phyloP scores from a whole-genome alignment of 2,113 vertebrate species.

The Madoqua kirkii region DNA sequence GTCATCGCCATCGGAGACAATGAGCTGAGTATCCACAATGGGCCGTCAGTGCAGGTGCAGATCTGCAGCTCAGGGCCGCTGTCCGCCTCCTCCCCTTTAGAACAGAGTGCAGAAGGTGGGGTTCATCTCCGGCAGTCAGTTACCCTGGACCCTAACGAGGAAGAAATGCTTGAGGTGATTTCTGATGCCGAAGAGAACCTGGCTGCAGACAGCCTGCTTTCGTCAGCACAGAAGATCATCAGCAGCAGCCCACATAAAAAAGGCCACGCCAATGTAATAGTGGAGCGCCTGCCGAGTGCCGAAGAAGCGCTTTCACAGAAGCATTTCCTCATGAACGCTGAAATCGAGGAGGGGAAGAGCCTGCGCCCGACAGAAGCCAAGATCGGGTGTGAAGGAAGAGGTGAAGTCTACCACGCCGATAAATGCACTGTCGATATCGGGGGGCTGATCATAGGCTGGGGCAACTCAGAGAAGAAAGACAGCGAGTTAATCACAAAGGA shows the following conservation, averaged over 20 bases:
- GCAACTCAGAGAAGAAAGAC: conserved; percentile 76
- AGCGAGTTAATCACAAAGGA: conserved; percentile 71
- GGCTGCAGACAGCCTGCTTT: conserved; percentile 89
- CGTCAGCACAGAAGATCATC: conserved; percentile 97
- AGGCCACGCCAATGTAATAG: conserved; percentile 97
- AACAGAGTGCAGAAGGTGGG: conserved; percentile 55
- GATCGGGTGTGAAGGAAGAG: conserved; percentile 61
- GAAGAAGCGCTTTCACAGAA: conserved; percentile 87
- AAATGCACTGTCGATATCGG: conserved; percentile 77
- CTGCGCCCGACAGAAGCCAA: conserved; percentile 66
- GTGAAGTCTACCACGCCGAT: conserved; percentile 65
- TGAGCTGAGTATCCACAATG: conserved; percentile 77
- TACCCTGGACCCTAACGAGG: conserved; percentile 73
- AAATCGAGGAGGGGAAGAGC: conserved; percentile 80
- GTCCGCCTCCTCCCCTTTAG: conserved; percentile 49
- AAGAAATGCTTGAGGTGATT: conserved; percentile 84
- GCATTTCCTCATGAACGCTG: conserved; percentile 84
- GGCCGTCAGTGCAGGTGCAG: conserved; percentile 82
- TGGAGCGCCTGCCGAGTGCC: conserved; percentile 92
- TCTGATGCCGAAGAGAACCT: conserved; percentile 84
- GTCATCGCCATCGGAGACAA: conserved; percentile 86
- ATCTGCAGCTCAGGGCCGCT: conserved; percentile 81
- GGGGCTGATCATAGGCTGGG: conserved; percentile 84
- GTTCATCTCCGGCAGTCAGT: conserved; percentile 59
- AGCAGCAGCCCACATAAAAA: conserved; percentile 91